Evolutionary conservation across 1,140 invertebrate genomes (phyloP), one percentile per base, ranked within the genome.

Genomic region (Lordiphosa collinella): DNA sequence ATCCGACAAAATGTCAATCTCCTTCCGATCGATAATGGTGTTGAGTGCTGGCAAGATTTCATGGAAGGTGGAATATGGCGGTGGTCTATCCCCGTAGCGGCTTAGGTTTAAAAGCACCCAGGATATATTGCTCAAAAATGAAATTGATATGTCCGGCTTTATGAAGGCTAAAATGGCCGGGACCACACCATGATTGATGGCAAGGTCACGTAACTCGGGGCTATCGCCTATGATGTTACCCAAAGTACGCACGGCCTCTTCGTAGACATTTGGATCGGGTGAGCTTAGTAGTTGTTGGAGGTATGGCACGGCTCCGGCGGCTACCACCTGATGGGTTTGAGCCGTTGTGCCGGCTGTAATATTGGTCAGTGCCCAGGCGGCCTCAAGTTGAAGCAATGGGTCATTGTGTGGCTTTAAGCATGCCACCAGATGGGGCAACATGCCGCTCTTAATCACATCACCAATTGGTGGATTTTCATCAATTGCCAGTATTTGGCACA

Each of bases 361-460:
- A 88, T 99, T 99, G 66, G 98, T 99, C 57, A 99, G 91, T 41
- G 98, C 98, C 98, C 98, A 99, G 10, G 98, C 97, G 59, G 98
- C 97, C 91, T 99, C 98, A 90, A 99, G 99, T 90, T 99, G 98
- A 58, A 99, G 90, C 49, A 94, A 93, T 37, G 97, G 95, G 89
- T 97, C 97, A 87, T 97, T 94, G 75, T 95, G 92, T 73, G 93
- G 91, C 71, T 95, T 93, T 36, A 99, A 91, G 90, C 97, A 99
- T 61, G 92, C 91, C 32, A 99, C 97, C 71, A 99, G 92, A 78
- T 97, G 94, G 43, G 98, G 98, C 60, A 99, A 92, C 88, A 99
- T 97, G 43, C 96, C 96, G 90, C 95, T 95, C 16, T 93, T 90
- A 68, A 99, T 99, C 46, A 99, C 91, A 56, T 95, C 94, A 92